Conservation (phyloP, 2,113 vertebrate species). For the Sapayoa aenigma region DNA sequence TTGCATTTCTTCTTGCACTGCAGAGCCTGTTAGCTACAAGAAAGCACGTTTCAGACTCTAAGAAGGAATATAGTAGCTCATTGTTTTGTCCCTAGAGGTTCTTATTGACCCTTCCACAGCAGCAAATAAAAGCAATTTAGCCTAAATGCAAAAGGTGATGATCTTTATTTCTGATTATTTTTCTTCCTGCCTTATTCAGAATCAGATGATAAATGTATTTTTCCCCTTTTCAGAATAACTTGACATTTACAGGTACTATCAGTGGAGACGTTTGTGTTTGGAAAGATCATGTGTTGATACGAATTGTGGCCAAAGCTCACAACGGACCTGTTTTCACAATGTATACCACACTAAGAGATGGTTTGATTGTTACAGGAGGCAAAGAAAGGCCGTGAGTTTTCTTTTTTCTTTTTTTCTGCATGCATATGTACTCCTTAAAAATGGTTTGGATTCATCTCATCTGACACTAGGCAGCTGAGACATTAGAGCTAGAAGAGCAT, state of each 20-base stretch:
- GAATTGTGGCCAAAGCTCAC: conserved; percentile 97
- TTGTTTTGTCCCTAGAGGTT: not conserved
- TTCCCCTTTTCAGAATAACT: conserved; percentile 95
- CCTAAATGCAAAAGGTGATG: not conserved
- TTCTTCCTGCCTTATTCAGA: conserved; percentile 31
- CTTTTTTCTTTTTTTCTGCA: not conserved
- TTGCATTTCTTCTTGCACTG: not conserved
- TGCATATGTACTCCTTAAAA: not conserved
- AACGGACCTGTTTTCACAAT: conserved; percentile 98
- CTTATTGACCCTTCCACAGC: not conserved
- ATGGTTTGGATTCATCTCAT: not conserved
- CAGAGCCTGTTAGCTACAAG: not conserved
- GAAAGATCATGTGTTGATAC: conserved; percentile 93
- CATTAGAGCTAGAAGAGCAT: not conserved
- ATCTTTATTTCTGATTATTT: conserved; percentile 15
- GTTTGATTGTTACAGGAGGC: conserved; percentile 96
- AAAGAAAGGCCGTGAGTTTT: conserved; percentile 95
- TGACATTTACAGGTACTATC: conserved; percentile 99
- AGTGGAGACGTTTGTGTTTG: conserved; percentile 99
- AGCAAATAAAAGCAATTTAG: not conserved
- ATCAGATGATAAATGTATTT: conserved; percentile 69
- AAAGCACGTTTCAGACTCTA: not conserved
- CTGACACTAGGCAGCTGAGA: not conserved
- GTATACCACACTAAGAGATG: conserved; percentile 96
- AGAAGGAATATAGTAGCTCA: not conserved